phyloP scores from a whole-genome alignment of 2,888 invertebrate genomes.

The Heliothis peltigera region DNA sequence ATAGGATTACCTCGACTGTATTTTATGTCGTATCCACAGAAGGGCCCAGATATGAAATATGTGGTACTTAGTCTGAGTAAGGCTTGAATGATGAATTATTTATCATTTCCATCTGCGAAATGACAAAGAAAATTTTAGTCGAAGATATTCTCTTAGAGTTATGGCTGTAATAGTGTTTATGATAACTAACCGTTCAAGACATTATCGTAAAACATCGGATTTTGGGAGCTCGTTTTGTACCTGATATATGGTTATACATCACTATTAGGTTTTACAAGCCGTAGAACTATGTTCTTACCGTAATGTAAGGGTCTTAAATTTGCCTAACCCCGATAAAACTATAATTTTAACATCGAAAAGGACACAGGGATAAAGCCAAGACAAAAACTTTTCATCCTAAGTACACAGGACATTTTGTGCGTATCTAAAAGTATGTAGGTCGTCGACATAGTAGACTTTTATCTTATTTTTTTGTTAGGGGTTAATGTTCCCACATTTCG shows the following conservation, averaged over 20 bases:
- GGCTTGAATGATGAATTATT: constrained; percentile 87
- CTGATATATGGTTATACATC: constrained; percentile 46
- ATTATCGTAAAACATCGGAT: constrained; percentile 60
- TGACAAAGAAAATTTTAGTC: constrained; percentile 76
- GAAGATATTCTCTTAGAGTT: constrained; percentile 67
- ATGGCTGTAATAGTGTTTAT: constrained; percentile 67
- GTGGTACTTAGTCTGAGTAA: constrained; percentile 87
- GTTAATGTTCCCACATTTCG: too few relatives aligned
- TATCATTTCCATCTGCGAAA: constrained; percentile 81
- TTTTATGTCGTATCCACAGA: constrained; percentile 87
- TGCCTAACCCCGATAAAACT: constrained; percentile 27
- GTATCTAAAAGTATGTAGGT: background rate
- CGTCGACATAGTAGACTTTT: background rate
- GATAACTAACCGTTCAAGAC: constrained; percentile 54
- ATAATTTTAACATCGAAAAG: constrained; percentile 6
- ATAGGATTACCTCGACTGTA: constrained; percentile 87
- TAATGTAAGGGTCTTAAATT: constrained; percentile 24
- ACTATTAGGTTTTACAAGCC: constrained; percentile 24
- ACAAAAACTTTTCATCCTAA: constrained; percentile 7
- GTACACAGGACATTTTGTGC: background rate
- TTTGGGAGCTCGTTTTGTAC: constrained; percentile 53
- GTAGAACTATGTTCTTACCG: constrained; percentile 25
- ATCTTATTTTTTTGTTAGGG: too few relatives aligned
- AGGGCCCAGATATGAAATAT: constrained; percentile 86
- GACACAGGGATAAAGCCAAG: background rate